Base-by-base conservation (phyloP, 1,140 invertebrate genomes). In the Coboldia fuscipes region DNA sequence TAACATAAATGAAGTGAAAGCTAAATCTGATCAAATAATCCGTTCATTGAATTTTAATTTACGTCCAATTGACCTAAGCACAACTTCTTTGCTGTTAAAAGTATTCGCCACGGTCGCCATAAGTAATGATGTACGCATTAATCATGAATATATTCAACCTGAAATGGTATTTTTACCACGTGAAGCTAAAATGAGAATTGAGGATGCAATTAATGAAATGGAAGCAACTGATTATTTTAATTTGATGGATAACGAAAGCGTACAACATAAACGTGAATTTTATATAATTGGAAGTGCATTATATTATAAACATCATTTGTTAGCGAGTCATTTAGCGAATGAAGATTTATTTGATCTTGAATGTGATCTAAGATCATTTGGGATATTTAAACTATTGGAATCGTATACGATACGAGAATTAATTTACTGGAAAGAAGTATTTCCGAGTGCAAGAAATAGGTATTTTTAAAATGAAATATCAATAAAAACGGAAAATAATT, bases 141-240 rank as follows among this genome's bases (percentile, higher is more conserved):
- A 45, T 27, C 37, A 44, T 26, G 38, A 37, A 34, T 34, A 58
- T 8, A 43, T 54, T 15, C 63, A 61, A 26, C 64, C 66, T 22
- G 62, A 66, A 43, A 57, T 57, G 30, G 52, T 80, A 24, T 61
- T 66, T n/a, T 47, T 83, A 30, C 75, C 77, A 2, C 65, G 70
- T 46, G 76, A 80, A 42, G 73, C 74, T 8, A 68, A 72, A 44
- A 61, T 79, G 40, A 72, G 80, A 51, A 67, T 82, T 34, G 76
- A 81, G 46, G 74, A 79, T 52, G 75, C 75, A 4, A 54, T 83
- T 4, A 76, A 71, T 44, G 76, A 83, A 54, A 64, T 83, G 49
- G 76, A 80, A 57, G 72, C 79, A 13, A 77, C 77, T 58, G 77
- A 82, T 56, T 79, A 81, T 52, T 59, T 73, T 43, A 75, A 79